These are phyloP conservation scores for Trichechus manatus DNA, from an alignment of 2,113 vertebrate genomes.

Conservation along the genomic window DNA sequence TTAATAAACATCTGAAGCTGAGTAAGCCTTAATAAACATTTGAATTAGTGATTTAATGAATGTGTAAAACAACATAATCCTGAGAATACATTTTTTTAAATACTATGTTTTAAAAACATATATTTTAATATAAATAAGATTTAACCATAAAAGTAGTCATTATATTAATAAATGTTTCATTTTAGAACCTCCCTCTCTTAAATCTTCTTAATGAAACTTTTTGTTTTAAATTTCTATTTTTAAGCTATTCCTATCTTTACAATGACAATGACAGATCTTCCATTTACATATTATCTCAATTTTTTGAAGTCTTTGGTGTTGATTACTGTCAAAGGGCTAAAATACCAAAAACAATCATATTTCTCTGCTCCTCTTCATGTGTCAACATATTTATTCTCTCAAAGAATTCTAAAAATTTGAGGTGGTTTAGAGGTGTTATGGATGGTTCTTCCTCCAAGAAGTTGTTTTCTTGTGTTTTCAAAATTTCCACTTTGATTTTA, in stretches of 20 bases:
- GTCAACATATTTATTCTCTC: neutral
- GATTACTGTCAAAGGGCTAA: neutral
- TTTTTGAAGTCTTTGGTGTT: neutral
- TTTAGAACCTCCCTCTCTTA: neutral
- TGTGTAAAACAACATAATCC: neutral
- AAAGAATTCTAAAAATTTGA: conserved; percentile 1
- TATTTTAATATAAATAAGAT: conserved; percentile 4
- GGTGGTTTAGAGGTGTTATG: neutral
- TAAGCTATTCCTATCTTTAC: conserved; percentile 31
- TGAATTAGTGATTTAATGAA: neutral
- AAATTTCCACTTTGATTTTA: conserved; percentile 11
- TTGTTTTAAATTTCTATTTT: conserved; percentile 19
- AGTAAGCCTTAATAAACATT: neutral
- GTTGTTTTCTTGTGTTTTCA: neutral
- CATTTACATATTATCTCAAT: neutral
- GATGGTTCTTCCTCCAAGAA: neutral
- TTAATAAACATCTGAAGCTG: neutral
- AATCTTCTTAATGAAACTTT: neutral
- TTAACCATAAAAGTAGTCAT: neutral
- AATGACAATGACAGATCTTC: neutral
- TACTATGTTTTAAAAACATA: neutral
- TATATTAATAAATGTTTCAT: neutral
- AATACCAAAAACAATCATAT: neutral
- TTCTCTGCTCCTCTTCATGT: neutral
- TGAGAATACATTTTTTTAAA: neutral